Evolutionary conservation across 2,888 invertebrate species (phyloP), one percentile per base, ranked within the genome.

Genomic region (Lithophane semibrunnea): DNA sequence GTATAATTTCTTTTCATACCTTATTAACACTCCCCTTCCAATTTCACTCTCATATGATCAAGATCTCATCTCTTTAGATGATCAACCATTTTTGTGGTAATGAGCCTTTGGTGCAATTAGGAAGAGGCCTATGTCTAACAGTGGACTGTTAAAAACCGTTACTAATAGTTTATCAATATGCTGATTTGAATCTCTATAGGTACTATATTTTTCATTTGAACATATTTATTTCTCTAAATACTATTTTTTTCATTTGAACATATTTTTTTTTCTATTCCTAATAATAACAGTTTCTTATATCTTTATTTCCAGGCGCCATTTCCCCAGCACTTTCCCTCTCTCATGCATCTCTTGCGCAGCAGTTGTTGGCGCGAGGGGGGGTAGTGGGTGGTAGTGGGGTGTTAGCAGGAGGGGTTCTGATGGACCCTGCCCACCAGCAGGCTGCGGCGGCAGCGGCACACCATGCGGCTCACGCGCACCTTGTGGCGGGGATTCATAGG

Each of bases 281-380:
- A 63, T 49, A 1, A n/a, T 80, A 49, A 61, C 24, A 18, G 49
- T 7, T 24, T 9, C 5, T 18, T 7, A 8, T 61, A 52, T 68
- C 24, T 47, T 24, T 79, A 58, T 21, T 93, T 93, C 13, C 90
- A 97, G 97, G 98, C 88, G 98, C 98, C n/a, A 98, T 99, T 94
- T 99, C 99, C 88, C 99, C 99, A 21, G 98, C 99, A 0, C 96
- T 99, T 70, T 97, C 98, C 64, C 96, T 98, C 79, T 97, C 96
- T 21, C 97, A 94, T 94, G 97, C 92, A 91, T 97, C 92, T 81
- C 94, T 93, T 89, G 97, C 96, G 42, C 96, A 96, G 89, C 96
- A 95, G 85, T 86, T 96, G 54, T 89, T 96, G 77, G 96, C 95
- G 37, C 90, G 95, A 29, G 96, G 93, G 77, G 97, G 91, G 60